Base-by-base conservation (phyloP, 1,140 invertebrate genomes). In the Brachionus asplanchnoidis region DNA sequence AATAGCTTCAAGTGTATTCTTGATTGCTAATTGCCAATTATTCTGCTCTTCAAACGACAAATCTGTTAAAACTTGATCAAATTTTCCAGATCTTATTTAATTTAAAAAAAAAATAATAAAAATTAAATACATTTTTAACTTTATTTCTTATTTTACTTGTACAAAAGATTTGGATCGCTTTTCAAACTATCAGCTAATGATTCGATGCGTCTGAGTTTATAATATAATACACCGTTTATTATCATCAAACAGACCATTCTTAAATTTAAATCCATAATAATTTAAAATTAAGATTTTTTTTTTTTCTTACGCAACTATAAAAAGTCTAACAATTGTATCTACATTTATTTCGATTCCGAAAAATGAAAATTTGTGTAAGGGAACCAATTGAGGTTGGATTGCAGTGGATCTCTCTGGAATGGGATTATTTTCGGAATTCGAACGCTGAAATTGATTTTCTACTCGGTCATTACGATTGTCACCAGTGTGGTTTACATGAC, bases 311-410 rank as follows among this genome's bases (percentile, higher is more conserved):
- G 79, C 79, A 40, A 82, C 53, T 14, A 82, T 82, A 82, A 82
- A 82, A 44, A 82, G 36, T 82, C 79, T 82, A 46, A 82, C 79
- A 44, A 82, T 26, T 82, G 79, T 82, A 65, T 82, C 79, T 26
- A 82, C 79, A 82, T 82, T 82, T 11, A 82, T 82, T 68, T 82
- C 79, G 28, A 32, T 28, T 42, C 32, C 60, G 17, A 82, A 82
- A 68, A 82, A 82, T 36, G 79, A 82, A 44, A 82, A 82, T 23
- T 68, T 60, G 23, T 82, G 79, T 65, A 82, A 36, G 28, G 53
- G 79, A n/a, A 82, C 65, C 20, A 40, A 26, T 36, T 82, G 53
- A 68, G 79, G 11, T 60, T 42, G 44, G 53, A 42, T 44, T 8
- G 50, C 42, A 40, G 20, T 5, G 20, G 77, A 36, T 32, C 77